A percentile compares a stretch with the other conserved stretches of the same genome.
These are phyloP conservation scores for Lottia scabra DNA, from an alignment of 2,888 invertebrate species.

Conservation along the genomic window DNA sequence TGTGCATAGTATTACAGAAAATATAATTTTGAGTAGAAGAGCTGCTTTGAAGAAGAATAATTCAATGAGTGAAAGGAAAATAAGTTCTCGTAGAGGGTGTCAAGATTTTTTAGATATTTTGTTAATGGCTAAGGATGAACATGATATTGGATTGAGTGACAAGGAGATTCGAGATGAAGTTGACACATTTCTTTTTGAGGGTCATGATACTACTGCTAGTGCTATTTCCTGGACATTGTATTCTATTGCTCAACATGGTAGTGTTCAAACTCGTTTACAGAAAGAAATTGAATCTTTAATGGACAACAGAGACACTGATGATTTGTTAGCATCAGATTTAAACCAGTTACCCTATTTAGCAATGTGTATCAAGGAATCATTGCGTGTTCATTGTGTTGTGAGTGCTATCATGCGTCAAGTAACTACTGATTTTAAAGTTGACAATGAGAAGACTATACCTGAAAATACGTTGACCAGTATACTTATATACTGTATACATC, in stretches of 20 bases:
- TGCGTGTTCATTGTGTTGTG: slow-evolving; percentile 47
- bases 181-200: slow-evolving; percentile 39
- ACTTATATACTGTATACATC: slow-evolving; percentile 45
- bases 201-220: slow-evolving; percentile 55
- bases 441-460: slow-evolving; percentile 40
- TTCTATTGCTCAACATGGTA: slow-evolving; percentile 40
- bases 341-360: slow-evolving; percentile 43
- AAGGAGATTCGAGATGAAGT: not conserved
- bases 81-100: not conserved
- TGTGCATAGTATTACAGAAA: slow-evolving; percentile 45
- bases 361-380: slow-evolving; percentile 52
- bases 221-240: slow-evolving; percentile 48
- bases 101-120: not conserved
- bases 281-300: slow-evolving; percentile 44
- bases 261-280: slow-evolving; percentile 37
- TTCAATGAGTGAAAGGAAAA: not conserved
- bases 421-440: slow-evolving; percentile 36
- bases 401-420: slow-evolving; percentile 42
- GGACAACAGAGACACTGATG: slow-evolving; percentile 33
- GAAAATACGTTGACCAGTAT: slow-evolving; percentile 35
- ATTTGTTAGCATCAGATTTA: slow-evolving; percentile 38
- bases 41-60: slow-evolving; percentile 34
- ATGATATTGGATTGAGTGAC: not conserved
- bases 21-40: slow-evolving; percentile 44
- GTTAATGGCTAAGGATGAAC: not conserved